These are phyloP conservation scores for Loripinus fragilis DNA, from an alignment of 2,888 invertebrate genomes.

Conservation along the genomic window DNA sequence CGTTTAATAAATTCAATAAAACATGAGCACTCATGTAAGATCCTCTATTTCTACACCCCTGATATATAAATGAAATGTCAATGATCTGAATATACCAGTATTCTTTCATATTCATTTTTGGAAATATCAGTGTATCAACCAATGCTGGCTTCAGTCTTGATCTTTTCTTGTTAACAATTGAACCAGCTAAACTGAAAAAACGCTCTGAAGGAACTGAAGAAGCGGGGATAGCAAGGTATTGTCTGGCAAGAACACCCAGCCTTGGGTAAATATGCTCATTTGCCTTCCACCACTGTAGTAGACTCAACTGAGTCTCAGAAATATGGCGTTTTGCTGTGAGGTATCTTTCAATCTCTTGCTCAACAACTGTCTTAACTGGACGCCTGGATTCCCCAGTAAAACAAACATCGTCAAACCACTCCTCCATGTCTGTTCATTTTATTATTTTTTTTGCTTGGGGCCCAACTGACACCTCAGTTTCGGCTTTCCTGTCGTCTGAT, in stretches of 20 bases:
- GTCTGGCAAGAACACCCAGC: constrained; percentile 25
- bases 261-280: constrained; percentile 28
- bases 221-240: constrained; percentile 32
- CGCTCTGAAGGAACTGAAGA: constrained; percentile 36
- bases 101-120: too few species aligned
- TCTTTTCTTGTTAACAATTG: constrained; percentile 25
- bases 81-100: too few species aligned
- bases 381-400: neutral
- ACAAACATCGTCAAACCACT: constrained; percentile 17
- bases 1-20: too few species aligned
- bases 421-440: constrained; percentile 1
- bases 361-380: neutral
- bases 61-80: too few species aligned
- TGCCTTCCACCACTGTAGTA: constrained; percentile 41
- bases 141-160: neutral
- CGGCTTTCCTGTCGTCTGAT: neutral
- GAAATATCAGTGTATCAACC: too few species aligned
- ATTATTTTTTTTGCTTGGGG: neutral
- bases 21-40: too few species aligned
- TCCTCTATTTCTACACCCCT: too few species aligned
- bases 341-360: constrained; percentile 12
- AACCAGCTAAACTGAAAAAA: constrained; percentile 30
- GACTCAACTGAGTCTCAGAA: neutral
- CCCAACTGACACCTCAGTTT: neutral
- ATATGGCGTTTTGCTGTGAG: neutral